Conservation (phyloP, 2,113 vertebrate species). For the Petrocephalus zakoni region DNA sequence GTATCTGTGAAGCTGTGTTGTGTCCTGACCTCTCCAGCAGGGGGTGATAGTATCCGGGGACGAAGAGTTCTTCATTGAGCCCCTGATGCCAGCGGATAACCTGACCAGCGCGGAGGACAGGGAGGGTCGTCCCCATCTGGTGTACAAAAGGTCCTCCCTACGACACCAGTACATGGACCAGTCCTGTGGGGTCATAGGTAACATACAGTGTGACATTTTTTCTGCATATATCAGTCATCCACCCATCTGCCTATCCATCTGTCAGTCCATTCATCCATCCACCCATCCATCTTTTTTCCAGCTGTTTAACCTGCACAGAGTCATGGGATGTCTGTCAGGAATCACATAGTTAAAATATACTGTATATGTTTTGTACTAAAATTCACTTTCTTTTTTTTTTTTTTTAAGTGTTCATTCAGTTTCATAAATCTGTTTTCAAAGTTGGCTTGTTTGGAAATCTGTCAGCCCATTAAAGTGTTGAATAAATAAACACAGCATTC, state of each 20-base stretch:
- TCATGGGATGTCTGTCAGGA: background rate
- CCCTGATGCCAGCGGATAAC: slow-evolving; percentile 71
- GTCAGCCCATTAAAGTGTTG: background rate
- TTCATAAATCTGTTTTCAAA: background rate
- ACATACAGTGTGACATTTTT: background rate
- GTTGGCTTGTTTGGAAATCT: background rate
- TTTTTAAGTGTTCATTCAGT: background rate
- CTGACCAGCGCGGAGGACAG: slow-evolving; percentile 58
- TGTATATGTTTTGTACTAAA: background rate
- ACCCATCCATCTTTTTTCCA: background rate
- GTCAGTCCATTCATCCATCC: background rate
- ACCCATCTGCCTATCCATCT: background rate
- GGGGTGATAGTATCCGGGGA: slow-evolving; percentile 90
- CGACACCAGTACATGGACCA: slow-evolving; percentile 90
- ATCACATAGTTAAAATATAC: background rate
- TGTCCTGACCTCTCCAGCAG: slow-evolving; percentile 64
- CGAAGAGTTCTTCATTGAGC: slow-evolving; percentile 96
- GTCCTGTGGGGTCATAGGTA: slow-evolving; percentile 76
- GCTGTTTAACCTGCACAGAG: background rate
- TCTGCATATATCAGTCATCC: background rate
- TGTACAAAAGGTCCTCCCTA: slow-evolving; percentile 92
- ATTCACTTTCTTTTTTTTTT: background rate
- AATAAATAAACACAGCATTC: background rate
- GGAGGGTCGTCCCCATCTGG: slow-evolving; percentile 85
- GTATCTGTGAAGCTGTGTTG: background rate